phyloP scores from a whole-genome alignment of 2,797 vertebrate species.

The Phataginus tricuspis region DNA sequence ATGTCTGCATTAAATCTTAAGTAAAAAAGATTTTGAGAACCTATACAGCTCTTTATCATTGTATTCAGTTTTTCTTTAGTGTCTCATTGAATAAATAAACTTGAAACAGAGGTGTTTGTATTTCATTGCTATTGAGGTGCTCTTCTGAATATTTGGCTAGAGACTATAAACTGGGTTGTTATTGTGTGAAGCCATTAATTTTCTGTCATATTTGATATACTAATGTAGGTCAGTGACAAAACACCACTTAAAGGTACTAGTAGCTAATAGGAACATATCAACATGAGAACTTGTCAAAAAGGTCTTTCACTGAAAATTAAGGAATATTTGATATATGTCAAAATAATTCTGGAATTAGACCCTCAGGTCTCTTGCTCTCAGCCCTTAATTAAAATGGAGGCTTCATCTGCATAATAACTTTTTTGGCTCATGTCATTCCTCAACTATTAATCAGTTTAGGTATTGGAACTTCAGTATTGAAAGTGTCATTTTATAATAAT shows the following conservation, averaged over 20 bases:
- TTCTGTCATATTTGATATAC: slow-evolving; percentile 61
- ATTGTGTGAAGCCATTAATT: slow-evolving; percentile 47
- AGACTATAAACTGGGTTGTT: slow-evolving; percentile 23
- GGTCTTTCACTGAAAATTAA: slow-evolving; percentile 73
- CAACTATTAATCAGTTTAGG: not conserved
- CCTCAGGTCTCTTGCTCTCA: slow-evolving; percentile 39
- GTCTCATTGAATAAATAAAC: not conserved
- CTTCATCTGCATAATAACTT: slow-evolving; percentile 58
- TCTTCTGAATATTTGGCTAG: slow-evolving; percentile 16
- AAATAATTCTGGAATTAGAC: slow-evolving; percentile 68
- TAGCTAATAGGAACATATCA: slow-evolving; percentile 48
- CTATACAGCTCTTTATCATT: not conserved
- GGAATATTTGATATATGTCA: slow-evolving; percentile 67
- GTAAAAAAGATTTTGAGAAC: not conserved
- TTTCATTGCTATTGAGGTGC: not conserved
- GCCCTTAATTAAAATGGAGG: slow-evolving; percentile 66
- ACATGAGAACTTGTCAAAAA: slow-evolving; percentile 61
- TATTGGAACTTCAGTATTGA: not conserved
- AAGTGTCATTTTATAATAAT: not conserved
- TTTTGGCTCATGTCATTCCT: slow-evolving; percentile 50
- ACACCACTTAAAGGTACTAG: slow-evolving; percentile 46
- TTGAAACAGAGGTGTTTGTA: not conserved
- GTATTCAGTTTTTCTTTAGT: not conserved
- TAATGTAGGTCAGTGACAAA: slow-evolving; percentile 73
- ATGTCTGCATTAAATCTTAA: not conserved